phyloP scores from a whole-genome alignment of 2,888 invertebrate genomes.

The Diaphora mendica region DNA sequence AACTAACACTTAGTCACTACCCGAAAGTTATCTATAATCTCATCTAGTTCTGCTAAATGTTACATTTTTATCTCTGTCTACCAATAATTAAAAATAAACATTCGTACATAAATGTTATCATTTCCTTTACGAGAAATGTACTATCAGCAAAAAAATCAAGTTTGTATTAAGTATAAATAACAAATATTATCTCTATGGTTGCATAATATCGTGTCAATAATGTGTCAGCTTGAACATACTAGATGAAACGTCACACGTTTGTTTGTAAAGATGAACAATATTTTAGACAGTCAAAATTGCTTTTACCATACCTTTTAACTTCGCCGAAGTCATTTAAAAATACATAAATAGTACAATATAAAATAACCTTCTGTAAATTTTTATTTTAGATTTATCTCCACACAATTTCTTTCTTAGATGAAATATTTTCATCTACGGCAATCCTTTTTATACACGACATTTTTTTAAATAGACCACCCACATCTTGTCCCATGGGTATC shows the following conservation, averaged over 20 bases:
- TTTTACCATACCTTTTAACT: too few relatives aligned
- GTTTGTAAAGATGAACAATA: too few relatives aligned
- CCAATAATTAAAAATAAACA: neutral
- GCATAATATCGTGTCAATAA: neutral
- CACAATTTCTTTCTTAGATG: neutral
- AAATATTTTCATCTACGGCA: slow-evolving; percentile 1
- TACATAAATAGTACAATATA: too few relatives aligned
- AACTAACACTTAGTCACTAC: neutral
- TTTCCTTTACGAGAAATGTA: neutral
- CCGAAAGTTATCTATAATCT: neutral
- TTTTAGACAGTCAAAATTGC: too few relatives aligned
- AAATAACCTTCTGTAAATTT: too few relatives aligned
- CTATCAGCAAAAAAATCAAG: neutral
- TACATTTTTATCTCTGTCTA: neutral
- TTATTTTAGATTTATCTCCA: neutral
- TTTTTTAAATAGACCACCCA: slow-evolving; percentile 24
- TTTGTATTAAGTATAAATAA: neutral
- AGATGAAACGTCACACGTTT: too few relatives aligned
- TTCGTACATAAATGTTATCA: neutral
- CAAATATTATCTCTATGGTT: neutral
- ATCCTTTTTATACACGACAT: slow-evolving; percentile 1
- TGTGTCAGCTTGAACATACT: neutral
- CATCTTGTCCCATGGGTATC: slow-evolving; percentile 22
- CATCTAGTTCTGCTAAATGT: neutral
- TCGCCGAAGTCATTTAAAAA: too few relatives aligned